phyloP scores from a whole-genome alignment of 2,113 vertebrate species.

The Actenoides lindsayi region DNA sequence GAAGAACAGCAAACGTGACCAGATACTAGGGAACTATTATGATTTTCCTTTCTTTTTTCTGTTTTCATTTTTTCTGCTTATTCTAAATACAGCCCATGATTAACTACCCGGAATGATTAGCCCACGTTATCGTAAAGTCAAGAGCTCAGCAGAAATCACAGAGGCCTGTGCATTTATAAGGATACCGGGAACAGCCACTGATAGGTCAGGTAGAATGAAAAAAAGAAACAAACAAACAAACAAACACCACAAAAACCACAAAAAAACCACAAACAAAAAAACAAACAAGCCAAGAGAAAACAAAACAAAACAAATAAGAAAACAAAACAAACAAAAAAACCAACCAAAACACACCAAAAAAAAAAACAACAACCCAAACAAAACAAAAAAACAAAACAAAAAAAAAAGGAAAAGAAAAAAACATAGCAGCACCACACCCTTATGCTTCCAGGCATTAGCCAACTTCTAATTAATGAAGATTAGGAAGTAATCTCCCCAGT shows the following conservation, averaged over 20 bases:
- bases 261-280: no score
- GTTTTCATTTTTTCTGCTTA: neutral
- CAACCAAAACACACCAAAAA: no score
- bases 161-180: neutral
- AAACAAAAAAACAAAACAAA: neutral
- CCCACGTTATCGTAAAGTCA: neutral
- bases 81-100: neutral
- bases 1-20: neutral
- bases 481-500: constrained; percentile 26
- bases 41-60: neutral
- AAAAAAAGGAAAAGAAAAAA: neutral
- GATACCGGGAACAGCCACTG: neutral
- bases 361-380: neutral
- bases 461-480: constrained; percentile 37
- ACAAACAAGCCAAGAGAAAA: no score
- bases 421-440: neutral
- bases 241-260: neutral
- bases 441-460: neutral
- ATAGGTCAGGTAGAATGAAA: neutral
- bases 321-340: fast-evolving
- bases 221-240: fast-evolving
- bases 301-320: fast-evolving
- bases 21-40: neutral
- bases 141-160: neutral
- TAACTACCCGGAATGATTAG: neutral